Evolutionary conservation across 1,140 invertebrate genomes (phyloP), one percentile per base, ranked within the genome.

Genomic region (Drosophila pallidifrons): DNA sequence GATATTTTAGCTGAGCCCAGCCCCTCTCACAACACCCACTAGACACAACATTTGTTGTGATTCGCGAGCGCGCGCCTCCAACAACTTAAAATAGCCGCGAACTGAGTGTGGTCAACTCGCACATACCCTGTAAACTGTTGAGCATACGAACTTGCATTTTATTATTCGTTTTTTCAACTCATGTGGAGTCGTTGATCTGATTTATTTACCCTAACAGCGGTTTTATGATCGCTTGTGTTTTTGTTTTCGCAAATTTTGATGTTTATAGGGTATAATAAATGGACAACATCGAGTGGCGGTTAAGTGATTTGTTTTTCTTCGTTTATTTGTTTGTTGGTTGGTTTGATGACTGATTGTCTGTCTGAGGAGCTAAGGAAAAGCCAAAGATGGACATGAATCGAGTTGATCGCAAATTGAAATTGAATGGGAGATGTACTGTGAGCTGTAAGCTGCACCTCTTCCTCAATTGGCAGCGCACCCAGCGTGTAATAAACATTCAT

Each of bases 371-470:
- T 38, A 15, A 57, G 61, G 57, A 15, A 52, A 45, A 43, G 20
- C 76, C 66, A 57, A 83, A 83, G 71, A 83, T 83, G 81, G 81
- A 83, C 67, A 82, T 80, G 80, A 45, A n/a, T 66, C 20, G 55
- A 60, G 35, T 35, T 59, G 69, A 41, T 45, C 47, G 49, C 47
- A 28, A 35, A 55, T 58, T 16, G 28, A 28, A 35, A 55, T 58
- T 16, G 35, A 65, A 68, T 52, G 38, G 65, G n/a, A 68, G 59
- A 58, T 73, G 45, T 60, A 32, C 30, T 7, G 58, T 51, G 20
- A 25, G 73, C 81, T 86, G 82, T 79, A 63, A 28, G 74, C 81
- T 86, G 82, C 82, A 85, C 82, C 82, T 82, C 38, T 86, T 87
- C 75, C 82, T 76, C 67, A 79, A 85, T 85, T 86, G 61, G 58